Percentiles rank a stretch among this genome's conserved stretches.
Conservation (phyloP, 1,140 invertebrate genomes). For the Drosophila nikananu region DNA sequence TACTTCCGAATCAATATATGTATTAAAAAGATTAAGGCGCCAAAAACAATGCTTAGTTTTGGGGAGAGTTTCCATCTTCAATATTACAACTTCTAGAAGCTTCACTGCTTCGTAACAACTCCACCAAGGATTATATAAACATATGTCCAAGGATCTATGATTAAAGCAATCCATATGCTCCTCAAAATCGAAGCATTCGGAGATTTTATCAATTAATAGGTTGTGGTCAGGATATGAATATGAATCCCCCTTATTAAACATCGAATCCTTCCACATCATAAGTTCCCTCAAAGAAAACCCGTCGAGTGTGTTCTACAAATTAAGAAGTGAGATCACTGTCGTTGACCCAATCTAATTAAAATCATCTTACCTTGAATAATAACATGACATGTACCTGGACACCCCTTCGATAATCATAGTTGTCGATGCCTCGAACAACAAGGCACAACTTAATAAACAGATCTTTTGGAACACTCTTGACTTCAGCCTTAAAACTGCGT, state of each 20-base stretch:
- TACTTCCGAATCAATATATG: neutral
- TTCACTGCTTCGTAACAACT: rapidly evolving
- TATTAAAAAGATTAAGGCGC: neutral
- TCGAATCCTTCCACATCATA: neutral
- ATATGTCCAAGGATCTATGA: neutral
- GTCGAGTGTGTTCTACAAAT: neutral
- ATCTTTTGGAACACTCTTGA: neutral
- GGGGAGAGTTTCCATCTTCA: no score
- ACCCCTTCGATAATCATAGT: neutral
- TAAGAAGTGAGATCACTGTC: neutral
- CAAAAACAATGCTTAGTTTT: neutral
- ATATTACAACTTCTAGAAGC: neutral
- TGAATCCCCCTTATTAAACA: neutral
- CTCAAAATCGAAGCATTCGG: neutral
- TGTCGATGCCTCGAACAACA: neutral
- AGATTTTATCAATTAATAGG: no score
- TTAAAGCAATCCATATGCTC: neutral
- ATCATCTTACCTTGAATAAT: neutral
- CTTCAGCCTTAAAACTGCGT: neutral
- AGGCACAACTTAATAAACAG: neutral
- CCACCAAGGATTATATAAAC: no score
- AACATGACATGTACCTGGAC: neutral
- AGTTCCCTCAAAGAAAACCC: neutral
- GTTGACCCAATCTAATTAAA: neutral
- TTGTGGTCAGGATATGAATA: rapidly evolving